A percentile compares a stretch with the other conserved stretches of the same genome.
phyloP scores from a whole-genome alignment of 2,888 invertebrate species.

The Erebia palarica region DNA sequence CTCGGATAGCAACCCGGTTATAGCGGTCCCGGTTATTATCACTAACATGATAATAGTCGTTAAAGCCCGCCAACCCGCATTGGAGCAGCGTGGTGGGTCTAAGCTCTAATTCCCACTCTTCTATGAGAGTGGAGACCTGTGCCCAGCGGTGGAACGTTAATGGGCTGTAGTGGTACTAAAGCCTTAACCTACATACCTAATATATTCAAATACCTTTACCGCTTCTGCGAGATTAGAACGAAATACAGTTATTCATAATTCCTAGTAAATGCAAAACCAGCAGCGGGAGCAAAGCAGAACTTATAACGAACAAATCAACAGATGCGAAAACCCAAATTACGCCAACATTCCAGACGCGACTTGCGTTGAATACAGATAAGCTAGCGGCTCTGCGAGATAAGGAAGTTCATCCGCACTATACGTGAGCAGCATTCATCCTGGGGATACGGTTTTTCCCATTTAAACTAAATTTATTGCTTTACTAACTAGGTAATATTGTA shows the following conservation, averaged over 20 bases:
- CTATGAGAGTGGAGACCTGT: too few relatives aligned
- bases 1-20: too few relatives aligned
- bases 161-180: too few relatives aligned
- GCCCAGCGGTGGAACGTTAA: too few relatives aligned
- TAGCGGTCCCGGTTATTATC: too few relatives aligned
- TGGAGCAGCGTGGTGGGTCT: too few relatives aligned
- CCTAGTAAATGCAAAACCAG: conserved; percentile 19
- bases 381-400: conserved; percentile 50
- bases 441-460: conserved; percentile 38
- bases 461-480: conserved; percentile 30
- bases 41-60: too few relatives aligned
- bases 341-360: conserved; percentile 54
- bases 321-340: conserved; percentile 60
- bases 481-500: background rate
- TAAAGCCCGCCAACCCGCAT: too few relatives aligned
- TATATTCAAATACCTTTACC: background rate
- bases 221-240: background rate
- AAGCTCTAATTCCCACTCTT: too few relatives aligned
- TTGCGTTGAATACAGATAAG: conserved; percentile 56
- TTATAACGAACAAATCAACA: conserved; percentile 42
- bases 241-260: conserved; percentile 37
- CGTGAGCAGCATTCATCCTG: conserved; percentile 45
- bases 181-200: too few relatives aligned
- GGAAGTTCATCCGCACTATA: conserved; percentile 57
- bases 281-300: conserved; percentile 20